These are phyloP conservation scores for Fragum fragum DNA, from an alignment of 2,888 invertebrate genomes.

Conservation along the genomic window DNA sequence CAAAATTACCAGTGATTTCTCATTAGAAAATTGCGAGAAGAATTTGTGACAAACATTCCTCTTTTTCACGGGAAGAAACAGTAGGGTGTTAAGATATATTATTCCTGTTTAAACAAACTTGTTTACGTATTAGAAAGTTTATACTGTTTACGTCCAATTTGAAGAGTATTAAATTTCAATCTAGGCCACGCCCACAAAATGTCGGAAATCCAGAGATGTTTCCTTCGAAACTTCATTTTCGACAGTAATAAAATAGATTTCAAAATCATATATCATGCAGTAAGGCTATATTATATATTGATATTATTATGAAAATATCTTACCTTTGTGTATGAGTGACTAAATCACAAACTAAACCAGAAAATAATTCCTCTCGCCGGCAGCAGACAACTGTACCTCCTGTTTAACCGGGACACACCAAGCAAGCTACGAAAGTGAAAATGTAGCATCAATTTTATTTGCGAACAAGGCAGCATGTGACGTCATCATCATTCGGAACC, in stretches of 20 bases:
- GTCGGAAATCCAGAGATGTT: background rate
- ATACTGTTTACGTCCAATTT: background rate
- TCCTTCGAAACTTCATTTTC: background rate
- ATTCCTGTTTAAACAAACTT: too few relatives aligned
- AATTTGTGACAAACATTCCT: too few relatives aligned
- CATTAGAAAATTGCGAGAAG: too few relatives aligned
- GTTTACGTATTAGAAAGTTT: too few relatives aligned
- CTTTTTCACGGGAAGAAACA: too few relatives aligned
- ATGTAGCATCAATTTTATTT: slow-evolving; percentile 59
- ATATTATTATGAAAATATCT: background rate
- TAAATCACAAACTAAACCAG: slow-evolving; percentile 21
- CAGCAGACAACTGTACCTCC: slow-evolving; percentile 39
- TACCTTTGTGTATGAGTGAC: slow-evolving; percentile 25
- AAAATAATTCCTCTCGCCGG: slow-evolving; percentile 22
- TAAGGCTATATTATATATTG: background rate
- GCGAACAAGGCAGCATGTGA: slow-evolving; percentile 55
- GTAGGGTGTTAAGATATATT: too few relatives aligned
- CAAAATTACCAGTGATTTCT: too few relatives aligned
- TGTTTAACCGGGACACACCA: slow-evolving; percentile 55
- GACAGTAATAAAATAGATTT: background rate
- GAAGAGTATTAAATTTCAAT: slow-evolving; percentile 17
- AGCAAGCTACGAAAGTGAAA: slow-evolving; percentile 69
- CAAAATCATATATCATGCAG: background rate
- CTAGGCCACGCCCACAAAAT: slow-evolving; percentile 31
- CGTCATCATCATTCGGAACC: slow-evolving; percentile 58